Evolutionary conservation across 2,797 vertebrate genomes (phyloP).

Genomic region (Pseudochromis fuscus): DNA sequence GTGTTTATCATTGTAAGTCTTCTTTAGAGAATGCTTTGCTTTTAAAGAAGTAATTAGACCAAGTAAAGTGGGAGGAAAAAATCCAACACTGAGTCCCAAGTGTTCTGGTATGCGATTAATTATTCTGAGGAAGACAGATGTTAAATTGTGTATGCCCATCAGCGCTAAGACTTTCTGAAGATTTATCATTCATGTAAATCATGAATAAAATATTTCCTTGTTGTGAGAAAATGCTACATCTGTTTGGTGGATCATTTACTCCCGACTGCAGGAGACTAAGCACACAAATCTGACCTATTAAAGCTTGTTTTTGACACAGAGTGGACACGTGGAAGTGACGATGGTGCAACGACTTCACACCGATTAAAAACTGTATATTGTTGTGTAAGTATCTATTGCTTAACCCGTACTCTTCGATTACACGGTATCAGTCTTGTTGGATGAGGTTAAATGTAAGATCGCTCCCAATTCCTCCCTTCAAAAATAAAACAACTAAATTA

Average conservation of each 20-base stretch:
- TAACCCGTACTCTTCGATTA: background rate
- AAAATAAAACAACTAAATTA: conserved; percentile 34
- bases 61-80: conserved; percentile 80
- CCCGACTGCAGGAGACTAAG: conserved; percentile 70
- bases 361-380: background rate
- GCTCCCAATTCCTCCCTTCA: conserved; percentile 14
- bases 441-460: conserved; percentile 12
- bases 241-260: conserved; percentile 82
- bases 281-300: conserved; percentile 72
- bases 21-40: conserved; percentile 70
- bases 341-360: background rate
- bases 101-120: conserved; percentile 81
- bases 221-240: conserved; percentile 86
- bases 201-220: conserved; percentile 89
- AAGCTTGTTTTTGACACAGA: conserved; percentile 34
- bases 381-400: background rate
- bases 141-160: conserved; percentile 89
- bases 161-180: conserved; percentile 86
- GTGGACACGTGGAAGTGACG: conserved; percentile 40
- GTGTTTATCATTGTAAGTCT: conserved; percentile 64
- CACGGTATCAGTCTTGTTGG: background rate
- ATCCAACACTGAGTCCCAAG: conserved; percentile 78
- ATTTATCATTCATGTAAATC: conserved; percentile 89
- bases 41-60: conserved; percentile 82
- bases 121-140: conserved; percentile 88